Base-by-base conservation (phyloP, 2,113 vertebrate genomes). In the Seriola dumerili region DNA sequence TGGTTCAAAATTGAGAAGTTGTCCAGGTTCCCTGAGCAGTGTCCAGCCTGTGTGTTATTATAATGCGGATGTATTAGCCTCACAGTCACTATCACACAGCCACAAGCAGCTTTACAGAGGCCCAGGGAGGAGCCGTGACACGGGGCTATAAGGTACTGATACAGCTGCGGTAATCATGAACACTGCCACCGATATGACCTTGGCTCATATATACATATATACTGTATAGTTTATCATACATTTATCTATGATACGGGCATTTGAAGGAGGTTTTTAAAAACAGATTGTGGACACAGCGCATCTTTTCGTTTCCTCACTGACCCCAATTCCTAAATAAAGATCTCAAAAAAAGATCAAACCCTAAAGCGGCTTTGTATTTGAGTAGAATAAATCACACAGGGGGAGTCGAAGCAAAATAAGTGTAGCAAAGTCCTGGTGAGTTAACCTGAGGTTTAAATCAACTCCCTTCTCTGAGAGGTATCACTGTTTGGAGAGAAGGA, bases 371-470 rank as follows among this genome's bases (percentile, higher is more conserved):
- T 62, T 70, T 83, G 25, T 76, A 23, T 85, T 68, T 72, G 38
- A 81, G 63, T 25, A 29, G 72, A 76, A 87, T 85, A 86, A 85
- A 78, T 85, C 79, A 88, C 76, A 70, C 52, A 50, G 62, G 44
- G 58, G 61, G 42, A 78, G 67, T 55, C 38, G 61, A 83, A 76
- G 73, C 32, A 63, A 87, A 88, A 86, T 76, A 85, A 84, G 87
- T 83, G 79, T 81, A 77, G 62, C 70, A 68, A 58, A 81, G 68
- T 74, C 84, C 75, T 46, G 64, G 50, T 63, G 88, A 88, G 89
- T 93, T 77, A 85, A 86, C 82, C 64, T 40, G 78, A 86, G 88
- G 78, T 88, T 93, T 89, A 91, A 91, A 91, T 92, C 83, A 80
- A 81, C 88, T 86, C 69, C 79, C 73, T 80, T 54, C 62, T 81